A percentile compares a stretch with the other conserved stretches of the same genome.
phyloP scores from a whole-genome alignment of 2,888 invertebrate species.

The Smittia sp. region DNA sequence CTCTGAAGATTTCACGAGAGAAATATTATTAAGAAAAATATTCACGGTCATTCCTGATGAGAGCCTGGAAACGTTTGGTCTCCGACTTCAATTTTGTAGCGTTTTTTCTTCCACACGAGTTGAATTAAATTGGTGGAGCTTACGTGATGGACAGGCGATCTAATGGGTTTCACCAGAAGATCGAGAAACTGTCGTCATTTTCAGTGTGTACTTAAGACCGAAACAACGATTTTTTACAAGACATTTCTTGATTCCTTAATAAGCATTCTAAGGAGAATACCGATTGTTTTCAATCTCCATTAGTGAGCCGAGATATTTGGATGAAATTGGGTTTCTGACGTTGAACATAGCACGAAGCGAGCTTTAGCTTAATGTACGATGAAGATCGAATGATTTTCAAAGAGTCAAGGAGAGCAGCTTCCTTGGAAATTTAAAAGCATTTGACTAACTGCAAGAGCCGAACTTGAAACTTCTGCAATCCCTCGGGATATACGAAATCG shows the following conservation, averaged over 20 bases:
- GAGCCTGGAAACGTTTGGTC: constrained; percentile 2
- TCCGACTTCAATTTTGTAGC: constrained; percentile 8
- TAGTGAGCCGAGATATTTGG: too few species aligned
- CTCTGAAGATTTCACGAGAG: constrained; percentile 36
- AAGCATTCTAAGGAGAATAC: not conserved
- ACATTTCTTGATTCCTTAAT: constrained; percentile 5
- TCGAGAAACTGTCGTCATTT: constrained; percentile 25
- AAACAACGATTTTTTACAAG: not conserved
- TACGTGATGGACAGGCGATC: constrained; percentile 34
- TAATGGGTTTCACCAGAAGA: constrained; percentile 29
- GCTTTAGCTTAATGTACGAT: too few species aligned
- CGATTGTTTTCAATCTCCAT: too few species aligned
- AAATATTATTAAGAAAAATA: constrained; percentile 27
- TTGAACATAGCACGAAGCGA: too few species aligned
- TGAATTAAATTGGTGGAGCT: constrained; percentile 35
- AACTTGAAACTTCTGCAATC: too few species aligned
- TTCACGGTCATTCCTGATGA: constrained; percentile 35
- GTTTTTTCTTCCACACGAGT: constrained; percentile 13
- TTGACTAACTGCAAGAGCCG: too few species aligned
- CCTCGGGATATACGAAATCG: too few species aligned
- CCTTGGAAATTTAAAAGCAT: too few species aligned
- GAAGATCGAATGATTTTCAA: too few species aligned
- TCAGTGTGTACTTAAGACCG: constrained; percentile 3
- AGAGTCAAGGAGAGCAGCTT: too few species aligned
- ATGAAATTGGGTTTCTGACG: too few species aligned